These are phyloP conservation scores for Jaculus jaculus DNA, from an alignment of 2,113 vertebrate species.

Conservation along the genomic window DNA sequence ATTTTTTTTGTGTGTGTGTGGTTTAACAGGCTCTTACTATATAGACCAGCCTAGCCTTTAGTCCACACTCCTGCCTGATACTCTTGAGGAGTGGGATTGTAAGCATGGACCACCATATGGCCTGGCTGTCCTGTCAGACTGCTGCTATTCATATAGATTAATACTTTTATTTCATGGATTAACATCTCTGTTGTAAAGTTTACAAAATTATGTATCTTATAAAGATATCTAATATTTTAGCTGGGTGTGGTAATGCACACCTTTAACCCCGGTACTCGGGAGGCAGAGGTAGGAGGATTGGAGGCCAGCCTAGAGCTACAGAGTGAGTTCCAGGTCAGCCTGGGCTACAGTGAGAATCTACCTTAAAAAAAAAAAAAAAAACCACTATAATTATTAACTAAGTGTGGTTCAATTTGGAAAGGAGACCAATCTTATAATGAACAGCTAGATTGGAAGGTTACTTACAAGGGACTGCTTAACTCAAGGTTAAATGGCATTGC, in stretches of 20 bases:
- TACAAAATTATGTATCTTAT: conserved; percentile 5
- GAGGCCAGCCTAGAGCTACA: too few relatives aligned
- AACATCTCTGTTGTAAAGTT: neutral
- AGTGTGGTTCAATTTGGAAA: neutral
- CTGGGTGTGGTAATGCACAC: too few relatives aligned
- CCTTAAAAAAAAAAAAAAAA: too few relatives aligned
- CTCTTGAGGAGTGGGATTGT: neutral
- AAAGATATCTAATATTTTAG: neutral
- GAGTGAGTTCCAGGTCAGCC: too few relatives aligned
- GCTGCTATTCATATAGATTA: neutral
- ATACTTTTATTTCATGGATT: neutral
- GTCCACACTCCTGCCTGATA: neutral
- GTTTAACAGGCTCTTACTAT: neutral
- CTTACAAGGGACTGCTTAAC: conserved; percentile 1
- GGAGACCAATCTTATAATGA: neutral
- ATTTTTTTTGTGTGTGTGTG: neutral
- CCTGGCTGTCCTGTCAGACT: neutral
- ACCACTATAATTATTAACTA: neutral
- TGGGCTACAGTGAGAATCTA: too few relatives aligned
- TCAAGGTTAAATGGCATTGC: neutral
- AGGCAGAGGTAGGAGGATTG: too few relatives aligned
- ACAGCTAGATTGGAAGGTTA: neutral
- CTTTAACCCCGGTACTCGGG: too few relatives aligned
- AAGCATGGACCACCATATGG: neutral
- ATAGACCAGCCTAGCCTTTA: neutral